Evolutionary conservation across 2,888 invertebrate species (phyloP), one percentile per base, ranked within the genome.

Genomic region (Gonocerus acuteangulatus): DNA sequence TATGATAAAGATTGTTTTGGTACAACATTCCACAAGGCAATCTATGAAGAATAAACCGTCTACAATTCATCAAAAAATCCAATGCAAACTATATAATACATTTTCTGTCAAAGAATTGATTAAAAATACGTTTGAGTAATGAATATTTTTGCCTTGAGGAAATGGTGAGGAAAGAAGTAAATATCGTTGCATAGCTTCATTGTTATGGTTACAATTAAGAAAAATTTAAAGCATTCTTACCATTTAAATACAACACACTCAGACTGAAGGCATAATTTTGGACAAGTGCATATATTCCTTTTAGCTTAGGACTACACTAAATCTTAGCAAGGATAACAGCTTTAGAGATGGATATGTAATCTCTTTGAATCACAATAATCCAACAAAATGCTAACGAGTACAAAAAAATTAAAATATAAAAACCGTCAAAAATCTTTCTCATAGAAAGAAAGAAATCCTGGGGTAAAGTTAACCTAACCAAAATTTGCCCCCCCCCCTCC

Each of bases 141-240:
- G 47, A 47, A 19, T 16, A 19, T 18, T 47, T 47, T 21, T 42
- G 54, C 54, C 54, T 54, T 54, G 54, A 39, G 54, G 39, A 42
- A 42, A 16, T 42, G 39, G 19, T 47, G 39, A 54, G 23, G 15
- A 32, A 47, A 32, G 23, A 13, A 19, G 18, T 47, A 23, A 47
- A 16, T 44, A 11, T 57, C 57, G 57, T 57, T 57, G 57, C 57
- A 34, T 57, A 57, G 57, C 32, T 57, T 57, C 57, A 57, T 57
- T 57, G 57, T 57, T 57, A 54, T 54, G 39, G 54, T 54, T 54
- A 39, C 39, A 54, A 23, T 54, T 42, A 54, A 54, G 32, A 39
- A 54, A 54, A 54, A 22, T 54, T 39, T 54, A 54, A 54, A 54
- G 54, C 54, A 54, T 54, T 42, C 54, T 54, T 54, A 54, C 54